A percentile compares a stretch with the other conserved stretches of the same genome.
Evolutionary conservation across 2,888 invertebrate species (phyloP).

Genomic region (Ichneumoninae sp.): DNA sequence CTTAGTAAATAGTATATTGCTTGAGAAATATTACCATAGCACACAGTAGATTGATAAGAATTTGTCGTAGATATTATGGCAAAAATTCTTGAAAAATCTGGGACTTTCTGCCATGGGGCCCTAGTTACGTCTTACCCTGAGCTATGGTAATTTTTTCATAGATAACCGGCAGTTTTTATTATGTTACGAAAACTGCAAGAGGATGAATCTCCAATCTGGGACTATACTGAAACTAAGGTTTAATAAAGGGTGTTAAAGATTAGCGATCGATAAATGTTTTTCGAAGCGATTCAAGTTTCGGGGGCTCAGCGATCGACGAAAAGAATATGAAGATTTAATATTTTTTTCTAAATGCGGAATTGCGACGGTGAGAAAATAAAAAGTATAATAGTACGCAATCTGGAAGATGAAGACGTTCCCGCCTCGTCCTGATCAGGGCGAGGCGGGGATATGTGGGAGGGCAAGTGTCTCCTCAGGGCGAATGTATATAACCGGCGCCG

Average conservation of each 20-base stretch:
- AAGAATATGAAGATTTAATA: not conserved
- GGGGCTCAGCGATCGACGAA: no score
- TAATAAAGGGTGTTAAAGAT: not conserved
- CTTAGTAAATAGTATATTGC: no score
- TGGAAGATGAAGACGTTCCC: slow-evolving; percentile 52
- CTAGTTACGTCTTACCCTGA: no score
- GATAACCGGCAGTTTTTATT: not conserved
- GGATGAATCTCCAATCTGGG: not conserved
- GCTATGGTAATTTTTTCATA: no score
- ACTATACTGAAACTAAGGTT: not conserved
- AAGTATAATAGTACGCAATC: slow-evolving; percentile 9
- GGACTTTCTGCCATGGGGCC: no score
- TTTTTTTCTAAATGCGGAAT: not conserved
- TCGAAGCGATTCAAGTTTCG: not conserved
- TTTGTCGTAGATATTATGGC: no score
- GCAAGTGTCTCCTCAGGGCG: slow-evolving; percentile 57
- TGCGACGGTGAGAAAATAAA: not conserved
- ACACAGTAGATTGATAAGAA: no score
- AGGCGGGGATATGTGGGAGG: slow-evolving; percentile 49
- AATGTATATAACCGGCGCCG: slow-evolving; percentile 52
- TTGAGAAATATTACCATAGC: no score
- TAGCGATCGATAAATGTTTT: not conserved
- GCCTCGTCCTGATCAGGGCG: slow-evolving; percentile 41
- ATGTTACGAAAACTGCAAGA: not conserved
- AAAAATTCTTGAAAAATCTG: no score